Percentiles rank a stretch among this genome's conserved stretches.
Conservation (phyloP, 2,797 vertebrate species). For the Lateolabrax maculatus region DNA sequence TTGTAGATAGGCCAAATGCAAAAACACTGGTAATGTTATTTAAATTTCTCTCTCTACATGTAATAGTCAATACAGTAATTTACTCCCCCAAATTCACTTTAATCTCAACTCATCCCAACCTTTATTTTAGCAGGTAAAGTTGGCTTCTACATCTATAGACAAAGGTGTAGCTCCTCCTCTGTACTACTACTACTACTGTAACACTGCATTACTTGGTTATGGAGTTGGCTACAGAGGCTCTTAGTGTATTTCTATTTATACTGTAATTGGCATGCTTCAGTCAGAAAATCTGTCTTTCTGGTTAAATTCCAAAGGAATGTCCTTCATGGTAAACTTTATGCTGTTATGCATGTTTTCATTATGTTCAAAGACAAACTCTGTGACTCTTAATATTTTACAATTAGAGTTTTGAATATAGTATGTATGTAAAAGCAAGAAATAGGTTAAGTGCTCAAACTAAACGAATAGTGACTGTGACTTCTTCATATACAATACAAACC, state of each 20-base stretch:
- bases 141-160: not conserved
- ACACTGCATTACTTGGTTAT: conserved; percentile 7
- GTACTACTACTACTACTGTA: too few relatives aligned
- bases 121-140: conserved; percentile 7
- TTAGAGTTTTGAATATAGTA: not conserved
- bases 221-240: not conserved
- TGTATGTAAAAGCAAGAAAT: not conserved
- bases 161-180: conserved; percentile 1
- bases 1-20: not conserved
- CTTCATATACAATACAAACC: not conserved
- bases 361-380: not conserved
- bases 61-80: not conserved
- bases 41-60: not conserved
- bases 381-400: not conserved
- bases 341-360: not conserved
- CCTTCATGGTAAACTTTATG: not conserved
- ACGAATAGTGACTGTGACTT: not conserved
- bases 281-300: not conserved
- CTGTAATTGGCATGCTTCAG: not conserved
- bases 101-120: not conserved
- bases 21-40: not conserved
- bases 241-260: not conserved
- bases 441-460: not conserved
- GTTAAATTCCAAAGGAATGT: conserved; percentile 13
- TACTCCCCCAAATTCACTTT: not conserved